Evolutionary conservation across 1,140 invertebrate species (phyloP), one percentile per base, ranked within the genome.

Genomic region (Diorhabda carinulata): DNA sequence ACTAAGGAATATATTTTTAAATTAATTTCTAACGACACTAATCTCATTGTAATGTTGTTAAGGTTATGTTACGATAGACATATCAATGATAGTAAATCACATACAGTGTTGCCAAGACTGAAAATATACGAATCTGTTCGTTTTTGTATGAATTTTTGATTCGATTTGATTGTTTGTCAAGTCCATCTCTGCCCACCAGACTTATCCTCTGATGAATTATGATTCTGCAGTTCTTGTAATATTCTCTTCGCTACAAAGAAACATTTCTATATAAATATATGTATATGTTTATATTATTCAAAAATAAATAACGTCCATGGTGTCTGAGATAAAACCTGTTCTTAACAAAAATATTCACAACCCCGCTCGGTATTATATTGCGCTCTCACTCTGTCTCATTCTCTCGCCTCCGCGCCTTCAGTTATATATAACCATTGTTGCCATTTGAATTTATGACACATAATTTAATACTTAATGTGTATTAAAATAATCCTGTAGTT

Each of bases 241-340:
- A 70, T 60, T 58, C 64, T 73, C 62, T n/a, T 52, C 42, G 59
- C 57, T 66, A 73, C 66, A 73, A 64, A 68, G 65, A 44, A 66
- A 68, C 63, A 67, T 68, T 70, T 70, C 62, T 72, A 58, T 71
- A 72, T 72, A 72, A 72, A 72, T 72, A 69, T 72, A 69, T 69
- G 67, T 66, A 66, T 68, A 71, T 71, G 70, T 71, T 71, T 71
- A 71, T 72, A 69, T 72, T 72, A 72, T 72, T 69, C 70, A 72
- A 69, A 67, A 72, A 72, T 72, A 72, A 72, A 72, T 72, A 69
- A 72, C 70, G 45, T 43, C 43, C 60, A 60, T n/a, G n/a, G 59
- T 47, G 67, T 44, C 64, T 72, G 67, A 72, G 64, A 69, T 69
- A 69, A 72, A 72, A 72, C 70, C 70, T 57, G 70, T 72, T 72